These are phyloP conservation scores for Ursus arctos DNA, from an alignment of 2,113 vertebrate species.

Conservation along the genomic window DNA sequence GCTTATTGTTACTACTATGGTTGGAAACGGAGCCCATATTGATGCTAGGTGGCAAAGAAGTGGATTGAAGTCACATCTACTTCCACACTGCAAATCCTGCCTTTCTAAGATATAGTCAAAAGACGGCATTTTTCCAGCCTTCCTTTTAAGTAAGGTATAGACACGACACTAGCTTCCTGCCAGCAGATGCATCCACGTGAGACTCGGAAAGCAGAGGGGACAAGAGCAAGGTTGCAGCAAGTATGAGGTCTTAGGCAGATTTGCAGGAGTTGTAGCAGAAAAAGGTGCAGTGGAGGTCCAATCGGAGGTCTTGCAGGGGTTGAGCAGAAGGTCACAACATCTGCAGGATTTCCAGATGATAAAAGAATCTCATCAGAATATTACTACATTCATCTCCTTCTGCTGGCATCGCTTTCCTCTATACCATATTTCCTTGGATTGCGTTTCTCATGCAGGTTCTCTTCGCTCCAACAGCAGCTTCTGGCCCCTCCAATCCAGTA, in stretches of 20 bases:
- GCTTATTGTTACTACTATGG: not conserved
- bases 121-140: not conserved
- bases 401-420: not conserved
- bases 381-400: not conserved
- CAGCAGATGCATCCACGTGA: not conserved
- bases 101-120: not conserved
- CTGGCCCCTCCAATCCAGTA: not conserved
- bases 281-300: not conserved
- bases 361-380: not conserved
- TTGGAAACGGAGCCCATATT: not conserved
- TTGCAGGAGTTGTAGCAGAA: not conserved
- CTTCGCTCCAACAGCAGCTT: not conserved
- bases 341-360: not conserved
- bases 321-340: not conserved
- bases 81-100: not conserved
- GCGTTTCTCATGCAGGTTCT: not conserved
- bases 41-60: not conserved
- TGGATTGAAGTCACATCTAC: not conserved
- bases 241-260: not conserved
- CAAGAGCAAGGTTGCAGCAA: not conserved
- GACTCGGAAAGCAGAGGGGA: not conserved
- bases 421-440: not conserved
- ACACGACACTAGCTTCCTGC: not conserved
- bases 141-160: not conserved
- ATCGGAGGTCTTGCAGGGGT: not conserved